Evolutionary conservation across 1,140 invertebrate genomes (phyloP).

Genomic region (Aphelenchoides fujianensis): DNA sequence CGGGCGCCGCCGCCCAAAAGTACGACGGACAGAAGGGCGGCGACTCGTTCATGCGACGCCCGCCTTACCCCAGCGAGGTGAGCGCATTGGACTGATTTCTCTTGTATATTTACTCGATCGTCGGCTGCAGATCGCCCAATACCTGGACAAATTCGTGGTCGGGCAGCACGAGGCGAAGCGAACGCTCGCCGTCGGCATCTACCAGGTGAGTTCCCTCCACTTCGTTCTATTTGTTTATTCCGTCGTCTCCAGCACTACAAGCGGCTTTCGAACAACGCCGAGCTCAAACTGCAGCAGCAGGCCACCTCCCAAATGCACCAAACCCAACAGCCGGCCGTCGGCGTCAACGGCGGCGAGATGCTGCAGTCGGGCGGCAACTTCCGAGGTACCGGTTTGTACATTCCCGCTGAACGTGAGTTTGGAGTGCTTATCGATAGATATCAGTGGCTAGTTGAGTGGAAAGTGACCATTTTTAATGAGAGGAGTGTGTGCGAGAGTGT

Average conservation of each 20-base stretch:
- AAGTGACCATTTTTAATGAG: too few relatives aligned
- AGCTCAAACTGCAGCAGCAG: constrained; percentile 65
- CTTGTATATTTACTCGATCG: not conserved
- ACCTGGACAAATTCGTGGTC: constrained; percentile 90
- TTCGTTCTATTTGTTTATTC: not conserved
- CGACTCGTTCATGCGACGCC: constrained; percentile 10
- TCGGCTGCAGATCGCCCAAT: constrained; percentile 77
- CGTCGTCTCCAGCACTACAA: constrained; percentile 77
- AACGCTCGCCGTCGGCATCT: constrained; percentile 94
- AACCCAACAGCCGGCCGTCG: not conserved
- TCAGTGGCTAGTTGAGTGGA: too few relatives aligned
- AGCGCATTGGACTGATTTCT: too few relatives aligned
- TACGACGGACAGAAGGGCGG: constrained; percentile 16
- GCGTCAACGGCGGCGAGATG: not conserved
- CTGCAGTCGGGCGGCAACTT: not conserved
- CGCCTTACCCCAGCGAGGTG: constrained; percentile 33
- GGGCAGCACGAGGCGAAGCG: constrained; percentile 98
- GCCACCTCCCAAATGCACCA: not conserved
- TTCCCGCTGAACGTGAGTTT: too few relatives aligned
- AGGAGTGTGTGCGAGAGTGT: too few relatives aligned
- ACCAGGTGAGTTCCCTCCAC: constrained; percentile 69
- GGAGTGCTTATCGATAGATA: too few relatives aligned
- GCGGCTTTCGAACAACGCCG: constrained; percentile 67
- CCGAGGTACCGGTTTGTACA: too few relatives aligned
- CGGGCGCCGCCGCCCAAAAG: constrained; percentile 14